Evolutionary conservation across 2,888 invertebrate genomes (phyloP).

Genomic region (Apamea crenata): DNA sequence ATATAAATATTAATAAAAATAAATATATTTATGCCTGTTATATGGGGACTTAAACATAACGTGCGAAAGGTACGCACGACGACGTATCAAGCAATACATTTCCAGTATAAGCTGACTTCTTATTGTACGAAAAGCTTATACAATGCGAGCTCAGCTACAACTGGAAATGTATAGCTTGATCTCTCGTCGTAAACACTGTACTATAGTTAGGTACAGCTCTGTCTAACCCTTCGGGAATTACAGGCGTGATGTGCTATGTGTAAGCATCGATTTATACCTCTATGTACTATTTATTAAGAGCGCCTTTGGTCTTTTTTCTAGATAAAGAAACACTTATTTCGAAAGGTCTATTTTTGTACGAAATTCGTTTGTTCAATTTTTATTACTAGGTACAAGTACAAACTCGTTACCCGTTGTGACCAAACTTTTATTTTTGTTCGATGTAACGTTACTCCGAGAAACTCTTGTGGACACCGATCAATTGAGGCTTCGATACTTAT

Average conservation of each 20-base stretch:
- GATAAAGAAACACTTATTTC: not conserved
- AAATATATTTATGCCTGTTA: not conserved
- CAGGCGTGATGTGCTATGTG: not conserved
- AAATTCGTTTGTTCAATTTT: not conserved
- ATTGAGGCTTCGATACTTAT: not conserved
- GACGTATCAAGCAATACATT: not conserved
- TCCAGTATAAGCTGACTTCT: not conserved
- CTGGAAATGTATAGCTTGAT: too few species aligned
- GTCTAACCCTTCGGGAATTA: too few species aligned
- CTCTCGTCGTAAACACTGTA: not conserved
- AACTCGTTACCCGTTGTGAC: not conserved
- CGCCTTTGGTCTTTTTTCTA: not conserved
- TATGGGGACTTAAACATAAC: not conserved
- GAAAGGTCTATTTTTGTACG: not conserved
- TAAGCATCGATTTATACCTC: not conserved
- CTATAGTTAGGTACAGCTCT: not conserved
- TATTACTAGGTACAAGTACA: not conserved
- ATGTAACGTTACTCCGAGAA: not conserved
- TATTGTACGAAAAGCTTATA: too few species aligned
- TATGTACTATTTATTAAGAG: not conserved
- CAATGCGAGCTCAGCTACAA: too few species aligned
- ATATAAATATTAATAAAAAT: not conserved
- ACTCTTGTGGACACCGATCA: not conserved
- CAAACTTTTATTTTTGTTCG: too few species aligned
- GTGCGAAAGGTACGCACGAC: not conserved